These are phyloP conservation scores for Megaleporinus macrocephalus DNA, from an alignment of 2,113 vertebrate species.

Conservation along the genomic window DNA sequence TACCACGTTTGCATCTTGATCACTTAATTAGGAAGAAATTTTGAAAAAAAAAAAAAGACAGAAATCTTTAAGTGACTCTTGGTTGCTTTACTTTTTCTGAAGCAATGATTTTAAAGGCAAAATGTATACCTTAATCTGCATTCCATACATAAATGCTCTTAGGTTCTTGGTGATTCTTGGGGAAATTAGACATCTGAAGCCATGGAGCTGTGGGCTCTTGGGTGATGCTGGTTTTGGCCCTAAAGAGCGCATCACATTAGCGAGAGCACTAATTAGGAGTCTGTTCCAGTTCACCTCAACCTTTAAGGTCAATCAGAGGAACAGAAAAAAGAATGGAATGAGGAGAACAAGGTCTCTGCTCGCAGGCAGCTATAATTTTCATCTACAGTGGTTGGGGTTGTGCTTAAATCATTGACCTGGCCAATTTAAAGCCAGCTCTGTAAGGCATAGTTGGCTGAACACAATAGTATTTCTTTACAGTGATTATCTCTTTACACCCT, in stretches of 20 bases:
- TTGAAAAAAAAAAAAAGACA: too few species aligned
- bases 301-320: conserved; percentile 62
- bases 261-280: conserved; percentile 65
- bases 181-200: background rate
- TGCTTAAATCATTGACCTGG: background rate
- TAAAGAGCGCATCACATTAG: conserved; percentile 68
- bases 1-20: too few species aligned
- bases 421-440: background rate
- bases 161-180: background rate
- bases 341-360: conserved; percentile 3
- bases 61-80: too few species aligned
- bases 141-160: background rate
- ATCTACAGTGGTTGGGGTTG: background rate
- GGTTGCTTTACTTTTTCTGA: too few species aligned
- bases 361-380: background rate
- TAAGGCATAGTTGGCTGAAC: background rate
- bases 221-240: background rate
- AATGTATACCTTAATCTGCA: background rate
- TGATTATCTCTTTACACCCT: background rate
- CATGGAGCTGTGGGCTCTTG: background rate
- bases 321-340: background rate
- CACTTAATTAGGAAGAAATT: background rate
- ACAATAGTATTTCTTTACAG: too few species aligned
- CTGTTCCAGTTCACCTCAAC: conserved; percentile 28
- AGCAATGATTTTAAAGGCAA: too few species aligned